Conservation (phyloP, 2,797 vertebrate species). For the Sebastes kiyomatsui region DNA sequence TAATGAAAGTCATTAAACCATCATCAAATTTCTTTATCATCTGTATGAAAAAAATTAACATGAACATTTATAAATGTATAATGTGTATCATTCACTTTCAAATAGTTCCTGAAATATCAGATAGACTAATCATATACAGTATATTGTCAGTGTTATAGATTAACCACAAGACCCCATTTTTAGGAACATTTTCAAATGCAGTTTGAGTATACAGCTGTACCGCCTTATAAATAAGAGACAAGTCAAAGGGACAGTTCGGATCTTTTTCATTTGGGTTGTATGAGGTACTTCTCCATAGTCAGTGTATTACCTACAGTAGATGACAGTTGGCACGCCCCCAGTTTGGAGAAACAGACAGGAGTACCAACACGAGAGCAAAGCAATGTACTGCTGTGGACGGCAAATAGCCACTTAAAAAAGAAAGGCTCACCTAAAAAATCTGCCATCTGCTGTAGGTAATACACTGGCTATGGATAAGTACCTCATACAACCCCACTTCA, state of each 20-base stretch:
- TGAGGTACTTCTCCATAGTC: too few relatives aligned
- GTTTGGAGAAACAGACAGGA: too few relatives aligned
- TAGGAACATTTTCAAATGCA: background rate
- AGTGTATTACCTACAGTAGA: too few relatives aligned
- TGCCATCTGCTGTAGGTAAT: background rate
- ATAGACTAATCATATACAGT: too few relatives aligned
- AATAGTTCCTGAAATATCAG: too few relatives aligned
- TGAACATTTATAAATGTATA: background rate
- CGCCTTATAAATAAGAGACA: background rate
- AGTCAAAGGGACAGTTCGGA: rapidly evolving
- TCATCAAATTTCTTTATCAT: background rate
- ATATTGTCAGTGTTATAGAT: background rate
- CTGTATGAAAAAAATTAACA: background rate
- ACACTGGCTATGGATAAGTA: background rate
- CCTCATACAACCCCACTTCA: background rate
- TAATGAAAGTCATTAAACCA: background rate
- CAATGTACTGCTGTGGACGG: too few relatives aligned
- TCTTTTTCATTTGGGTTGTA: too few relatives aligned
- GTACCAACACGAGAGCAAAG: too few relatives aligned
- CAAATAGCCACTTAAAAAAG: too few relatives aligned
- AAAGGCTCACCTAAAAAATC: too few relatives aligned
- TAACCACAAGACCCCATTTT: too few relatives aligned
- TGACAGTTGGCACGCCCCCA: rapidly evolving
- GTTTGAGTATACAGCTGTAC: background rate
- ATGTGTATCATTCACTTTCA: background rate